Evolutionary conservation across 2,113 vertebrate species (phyloP), one percentile per base, ranked within the genome.

Genomic region (Phrynocephalus versicolor): DNA sequence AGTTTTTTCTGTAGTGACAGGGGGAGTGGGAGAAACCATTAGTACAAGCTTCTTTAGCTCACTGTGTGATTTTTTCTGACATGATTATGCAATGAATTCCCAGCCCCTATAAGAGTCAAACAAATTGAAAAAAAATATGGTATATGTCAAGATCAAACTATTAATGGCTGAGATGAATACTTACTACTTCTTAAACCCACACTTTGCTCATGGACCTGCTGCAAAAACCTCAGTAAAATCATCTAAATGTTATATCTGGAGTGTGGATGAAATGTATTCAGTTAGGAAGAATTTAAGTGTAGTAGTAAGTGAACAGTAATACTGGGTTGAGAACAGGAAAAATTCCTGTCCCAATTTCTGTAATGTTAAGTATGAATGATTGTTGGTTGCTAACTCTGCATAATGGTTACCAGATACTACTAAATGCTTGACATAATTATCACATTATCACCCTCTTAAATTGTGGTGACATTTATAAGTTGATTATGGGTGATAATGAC

Each of bases 1-100:
- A 58, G 18, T 55, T 73, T 86, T 81, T 83, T 83, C 95, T 97
- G 82, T 2, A 77, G 86, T 6, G 6, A 51, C 80, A 85, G 72
- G 79, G 88, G 85, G 92, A 62, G 64, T 23, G 10, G 39, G 41
- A 58, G 77, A 77, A 88, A 33, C 7, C 39, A 80, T 85, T 74
- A 73, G 45, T 30, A 41, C 18, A 80, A 45, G 57, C 41, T 21
- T 14, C 23, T 12, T 77, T 37, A 72, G 25, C 37, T 73, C 30
- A 41, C 88, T 70, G 0, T 0, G 19, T 55, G 37, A 6, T 57
- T 51, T 89, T 55, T 8, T 3, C 8, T 81, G 78, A 55, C 35
- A 0, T 70, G 39, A 25, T 72, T 73, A 39, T 83, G 41, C 51
- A 72, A 57, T 14, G 78, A 37, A 39, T 27, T 64, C 27, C n/a